Evolutionary conservation across 2,113 vertebrate genomes (phyloP).

Genomic region (Solenodon paradoxus): DNA sequence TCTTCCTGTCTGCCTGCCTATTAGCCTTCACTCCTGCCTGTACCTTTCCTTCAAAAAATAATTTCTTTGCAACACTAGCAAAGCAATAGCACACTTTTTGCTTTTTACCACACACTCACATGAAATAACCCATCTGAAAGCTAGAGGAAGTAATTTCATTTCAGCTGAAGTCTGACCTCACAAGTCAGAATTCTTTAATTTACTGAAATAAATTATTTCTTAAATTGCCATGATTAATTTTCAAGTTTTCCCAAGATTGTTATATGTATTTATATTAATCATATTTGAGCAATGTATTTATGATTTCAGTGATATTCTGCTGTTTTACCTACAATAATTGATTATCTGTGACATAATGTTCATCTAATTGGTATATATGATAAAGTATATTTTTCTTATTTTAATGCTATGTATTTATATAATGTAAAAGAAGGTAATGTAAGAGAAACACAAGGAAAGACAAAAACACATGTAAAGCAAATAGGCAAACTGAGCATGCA

Average conservation of each 20-base stretch:
- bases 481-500: too few species aligned
- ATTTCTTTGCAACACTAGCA: neutral
- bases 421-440: too few species aligned
- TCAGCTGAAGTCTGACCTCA: neutral
- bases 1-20: too few species aligned
- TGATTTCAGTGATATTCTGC: neutral
- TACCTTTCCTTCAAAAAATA: too few species aligned
- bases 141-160: neutral
- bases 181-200: neutral
- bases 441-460: too few species aligned
- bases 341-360: neutral
- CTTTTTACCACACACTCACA: neutral
- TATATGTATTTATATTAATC: neutral
- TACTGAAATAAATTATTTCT: neutral
- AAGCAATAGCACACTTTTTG: neutral
- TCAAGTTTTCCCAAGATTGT: neutral
- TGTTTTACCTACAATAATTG: neutral
- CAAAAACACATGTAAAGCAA: too few species aligned
- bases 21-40: too few species aligned
- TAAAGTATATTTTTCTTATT: constrained; percentile 29
- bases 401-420: too few species aligned
- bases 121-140: neutral
- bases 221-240: neutral
- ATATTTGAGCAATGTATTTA: neutral
- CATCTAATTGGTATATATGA: neutral